Evolutionary conservation across 1,140 invertebrate species (phyloP), one percentile per base, ranked within the genome.

Genomic region (Lepidurus couesii): DNA sequence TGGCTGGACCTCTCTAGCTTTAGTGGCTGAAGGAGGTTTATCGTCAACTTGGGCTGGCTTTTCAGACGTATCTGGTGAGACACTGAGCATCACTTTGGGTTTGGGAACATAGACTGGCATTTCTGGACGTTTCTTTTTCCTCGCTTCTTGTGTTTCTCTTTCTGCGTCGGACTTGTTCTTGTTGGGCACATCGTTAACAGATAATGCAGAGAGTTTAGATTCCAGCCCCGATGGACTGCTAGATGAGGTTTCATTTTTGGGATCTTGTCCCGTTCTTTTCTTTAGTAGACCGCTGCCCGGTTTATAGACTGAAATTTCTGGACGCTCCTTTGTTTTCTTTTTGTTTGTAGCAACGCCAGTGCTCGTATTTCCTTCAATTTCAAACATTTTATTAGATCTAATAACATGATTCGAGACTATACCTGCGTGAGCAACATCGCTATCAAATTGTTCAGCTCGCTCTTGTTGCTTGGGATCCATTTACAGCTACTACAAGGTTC

Each of bases 261-360:
- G 87, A 8, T 82, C 78, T 65, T 82, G 78, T 80, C 82, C 85
- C 43, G 84, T 87, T 44, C 88, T 86, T 82, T 89, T 89, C 80
- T 86, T 85, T 45, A 90, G 83, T 53, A 88, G 88, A 78, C 90
- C 89, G 84, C 88, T 89, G 75, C 89, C 89, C 77, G 89, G 90
- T 80, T 85, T 86, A 79, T 90, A 90, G 44, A 90, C 85, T 83
- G 86, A 84, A 65, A 82, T 75, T 77, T 83, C 83, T 3, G 83
- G 81, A 44, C 81, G 77, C 45, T 65, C 53, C 53, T 65, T 65
- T 65, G 53, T 65, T 65, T 65, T 65, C 53, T 65, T 65, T 7
- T 16, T 65, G 13, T 65, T 65, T 9, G 9, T 16, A 21, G 53
- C 53, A 65, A 13, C 13, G 13, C 53, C n/a, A 65, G 53, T 65